phyloP scores from a whole-genome alignment of 35 echinoderm and acorn worm species.

The Acanthaster planci region DNA sequence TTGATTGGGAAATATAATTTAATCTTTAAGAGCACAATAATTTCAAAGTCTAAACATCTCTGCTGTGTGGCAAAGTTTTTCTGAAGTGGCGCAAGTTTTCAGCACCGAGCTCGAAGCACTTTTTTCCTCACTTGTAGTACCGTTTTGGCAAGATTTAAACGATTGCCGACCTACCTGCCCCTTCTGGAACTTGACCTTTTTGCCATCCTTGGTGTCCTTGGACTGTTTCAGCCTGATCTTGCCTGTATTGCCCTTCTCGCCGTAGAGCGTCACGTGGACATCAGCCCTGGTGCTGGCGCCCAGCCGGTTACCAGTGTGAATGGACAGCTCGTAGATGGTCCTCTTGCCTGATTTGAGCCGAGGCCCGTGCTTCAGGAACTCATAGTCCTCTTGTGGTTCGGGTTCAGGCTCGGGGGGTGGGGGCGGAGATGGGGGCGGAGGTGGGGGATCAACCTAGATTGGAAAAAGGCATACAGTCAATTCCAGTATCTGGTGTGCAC shows the following conservation, averaged over 20 bases:
- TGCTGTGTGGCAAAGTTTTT: no score
- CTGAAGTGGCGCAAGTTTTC: no score
- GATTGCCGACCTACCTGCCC: slow-evolving; percentile 78
- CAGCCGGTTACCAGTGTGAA: slow-evolving; percentile 83
- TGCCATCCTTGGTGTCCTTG: slow-evolving; percentile 55
- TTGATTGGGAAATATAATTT: no score
- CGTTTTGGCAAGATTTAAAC: not conserved
- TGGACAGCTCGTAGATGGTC: slow-evolving; percentile 87
- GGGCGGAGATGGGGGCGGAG: slow-evolving; percentile 38
- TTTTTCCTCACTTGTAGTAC: no score
- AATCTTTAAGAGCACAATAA: no score
- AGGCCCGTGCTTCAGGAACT: slow-evolving; percentile 89
- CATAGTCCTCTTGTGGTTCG: slow-evolving; percentile 67
- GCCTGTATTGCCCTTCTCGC: slow-evolving; percentile 92
- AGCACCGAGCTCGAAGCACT: no score
- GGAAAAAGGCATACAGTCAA: not conserved
- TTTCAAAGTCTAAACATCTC: no score
- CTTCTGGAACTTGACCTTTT: slow-evolving; percentile 88
- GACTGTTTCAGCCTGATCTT: slow-evolving; percentile 98
- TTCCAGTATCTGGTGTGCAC: no score
- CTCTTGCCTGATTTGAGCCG: slow-evolving; percentile 89
- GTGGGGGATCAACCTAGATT: slow-evolving; percentile 16
- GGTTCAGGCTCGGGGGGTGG: slow-evolving; percentile 42
- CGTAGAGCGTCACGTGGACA: slow-evolving; percentile 85
- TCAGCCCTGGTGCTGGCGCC: slow-evolving; percentile 96